Percentiles rank a stretch among this genome's conserved stretches.
phyloP scores from a whole-genome alignment of 2,797 vertebrate species.

The Sebastes matsubarae region DNA sequence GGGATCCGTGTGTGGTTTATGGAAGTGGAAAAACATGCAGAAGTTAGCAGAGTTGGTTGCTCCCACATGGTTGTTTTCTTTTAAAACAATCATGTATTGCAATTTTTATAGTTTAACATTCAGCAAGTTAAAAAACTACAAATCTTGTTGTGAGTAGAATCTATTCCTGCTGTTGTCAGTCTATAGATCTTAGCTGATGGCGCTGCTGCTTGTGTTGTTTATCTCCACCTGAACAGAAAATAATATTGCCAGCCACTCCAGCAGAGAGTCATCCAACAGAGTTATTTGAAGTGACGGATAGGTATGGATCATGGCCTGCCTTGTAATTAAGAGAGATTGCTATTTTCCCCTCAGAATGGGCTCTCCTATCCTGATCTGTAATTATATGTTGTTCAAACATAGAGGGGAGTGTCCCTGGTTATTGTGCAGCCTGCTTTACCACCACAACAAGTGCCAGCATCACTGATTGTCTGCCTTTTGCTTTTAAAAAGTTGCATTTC shows the following conservation, averaged over 20 bases:
- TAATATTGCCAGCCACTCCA: slow-evolving; percentile 54
- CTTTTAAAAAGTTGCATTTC: slow-evolving; percentile 26
- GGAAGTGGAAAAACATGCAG: slow-evolving; percentile 24
- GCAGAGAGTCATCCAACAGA: slow-evolving; percentile 57
- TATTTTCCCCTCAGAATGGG: slow-evolving; percentile 81
- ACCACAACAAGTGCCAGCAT: slow-evolving; percentile 64
- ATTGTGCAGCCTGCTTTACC: slow-evolving; percentile 74
- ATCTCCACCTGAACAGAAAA: slow-evolving; percentile 61
- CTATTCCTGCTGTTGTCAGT: background rate
- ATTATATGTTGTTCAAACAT: slow-evolving; percentile 83
- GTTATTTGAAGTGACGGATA: slow-evolving; percentile 77
- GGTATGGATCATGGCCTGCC: slow-evolving; percentile 79
- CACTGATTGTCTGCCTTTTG: slow-evolving; percentile 55
- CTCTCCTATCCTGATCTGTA: slow-evolving; percentile 80
- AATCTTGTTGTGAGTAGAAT: background rate
- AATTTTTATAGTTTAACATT: background rate
- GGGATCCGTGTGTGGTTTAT: slow-evolving; percentile 37
- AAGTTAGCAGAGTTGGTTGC: background rate
- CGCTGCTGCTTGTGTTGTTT: slow-evolving; percentile 42
- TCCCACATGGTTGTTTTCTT: background rate
- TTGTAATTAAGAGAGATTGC: slow-evolving; percentile 83
- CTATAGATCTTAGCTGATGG: background rate
- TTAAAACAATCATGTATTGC: background rate
- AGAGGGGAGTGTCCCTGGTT: slow-evolving; percentile 78
- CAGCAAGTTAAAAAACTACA: background rate